Evolutionary conservation across 2,888 invertebrate genomes (phyloP).

Genomic region (Myopa tessellatipennis): DNA sequence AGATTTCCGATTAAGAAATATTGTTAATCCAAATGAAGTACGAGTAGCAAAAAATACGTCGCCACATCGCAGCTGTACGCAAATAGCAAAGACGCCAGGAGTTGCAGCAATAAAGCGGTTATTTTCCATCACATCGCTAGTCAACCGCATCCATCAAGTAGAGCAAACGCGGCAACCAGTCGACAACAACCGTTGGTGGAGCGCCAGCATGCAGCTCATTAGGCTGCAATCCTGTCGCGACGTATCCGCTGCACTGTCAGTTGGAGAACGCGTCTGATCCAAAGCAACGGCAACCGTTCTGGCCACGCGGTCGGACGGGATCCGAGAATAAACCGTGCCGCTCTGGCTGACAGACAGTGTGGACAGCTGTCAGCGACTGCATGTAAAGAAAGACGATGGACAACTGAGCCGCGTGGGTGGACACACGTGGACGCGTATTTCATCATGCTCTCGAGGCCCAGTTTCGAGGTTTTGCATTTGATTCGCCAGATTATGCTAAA

Average conservation of each 20-base stretch:
- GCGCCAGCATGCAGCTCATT: conserved; percentile 27
- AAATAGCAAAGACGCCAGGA: neutral
- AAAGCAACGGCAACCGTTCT: neutral
- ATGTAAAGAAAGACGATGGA: neutral
- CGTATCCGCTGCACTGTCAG: conserved; percentile 16
- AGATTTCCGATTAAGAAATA: too few species aligned
- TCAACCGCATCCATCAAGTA: too few species aligned
- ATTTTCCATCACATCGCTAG: too few species aligned
- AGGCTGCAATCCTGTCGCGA: conserved; percentile 22
- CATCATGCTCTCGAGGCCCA: neutral
- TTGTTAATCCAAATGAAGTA: too few species aligned
- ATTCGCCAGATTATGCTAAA: too few species aligned
- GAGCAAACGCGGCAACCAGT: too few species aligned
- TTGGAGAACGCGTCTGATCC: conserved; percentile 1
- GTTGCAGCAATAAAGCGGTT: neutral
- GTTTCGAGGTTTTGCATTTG: too few species aligned
- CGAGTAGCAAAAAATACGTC: neutral
- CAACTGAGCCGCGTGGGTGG: conserved; percentile 7
- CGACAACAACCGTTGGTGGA: too few species aligned
- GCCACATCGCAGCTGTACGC: neutral
- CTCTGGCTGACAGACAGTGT: neutral
- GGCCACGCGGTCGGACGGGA: neutral
- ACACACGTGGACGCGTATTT: neutral
- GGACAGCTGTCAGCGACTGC: neutral
- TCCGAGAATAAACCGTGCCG: too few species aligned